A percentile compares a stretch with the other conserved stretches of the same genome.
These are phyloP conservation scores for Oophaga pumilio DNA, from an alignment of 2,113 vertebrate species.

Conservation along the genomic window DNA sequence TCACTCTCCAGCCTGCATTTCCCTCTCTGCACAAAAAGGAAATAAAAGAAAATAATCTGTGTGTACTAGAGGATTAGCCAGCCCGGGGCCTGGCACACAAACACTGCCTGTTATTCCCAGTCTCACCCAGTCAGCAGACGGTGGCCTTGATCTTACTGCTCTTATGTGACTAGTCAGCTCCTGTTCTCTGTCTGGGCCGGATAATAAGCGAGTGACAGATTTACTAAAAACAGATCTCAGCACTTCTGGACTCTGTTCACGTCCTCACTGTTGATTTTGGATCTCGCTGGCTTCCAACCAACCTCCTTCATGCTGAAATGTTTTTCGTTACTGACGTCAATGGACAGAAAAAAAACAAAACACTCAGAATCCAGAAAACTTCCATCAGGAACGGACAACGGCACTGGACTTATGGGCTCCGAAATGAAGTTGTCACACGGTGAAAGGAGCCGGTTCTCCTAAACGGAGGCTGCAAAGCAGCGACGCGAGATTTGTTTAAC, in stretches of 20 bases:
- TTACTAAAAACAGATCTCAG: not conserved
- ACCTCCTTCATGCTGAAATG: not conserved
- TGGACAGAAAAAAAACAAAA: not conserved
- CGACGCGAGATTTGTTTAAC: too few species aligned
- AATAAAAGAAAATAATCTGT: not conserved
- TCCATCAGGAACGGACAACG: not conserved
- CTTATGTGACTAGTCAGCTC: not conserved
- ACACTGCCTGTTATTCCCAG: constrained; percentile 1
- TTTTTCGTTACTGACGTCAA: not conserved
- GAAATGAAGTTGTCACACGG: too few species aligned
- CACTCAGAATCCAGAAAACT: not conserved
- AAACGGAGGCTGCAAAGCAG: too few species aligned
- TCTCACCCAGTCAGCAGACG: not conserved
- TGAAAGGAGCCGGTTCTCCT: too few species aligned
- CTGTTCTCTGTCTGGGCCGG: not conserved
- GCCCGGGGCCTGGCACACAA: not conserved
- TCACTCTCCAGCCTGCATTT: not conserved
- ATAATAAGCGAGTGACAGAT: not conserved
- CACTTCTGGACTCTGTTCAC: not conserved
- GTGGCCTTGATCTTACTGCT: not conserved
- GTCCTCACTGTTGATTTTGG: not conserved
- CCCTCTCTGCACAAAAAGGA: not conserved
- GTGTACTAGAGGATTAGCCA: constrained; percentile 21
- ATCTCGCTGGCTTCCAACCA: not conserved
- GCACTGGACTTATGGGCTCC: not conserved